Percentiles rank a stretch among this genome's conserved stretches.
Conservation (phyloP, 2,888 invertebrate genomes). For the Ommatoiulus sabulosus region DNA sequence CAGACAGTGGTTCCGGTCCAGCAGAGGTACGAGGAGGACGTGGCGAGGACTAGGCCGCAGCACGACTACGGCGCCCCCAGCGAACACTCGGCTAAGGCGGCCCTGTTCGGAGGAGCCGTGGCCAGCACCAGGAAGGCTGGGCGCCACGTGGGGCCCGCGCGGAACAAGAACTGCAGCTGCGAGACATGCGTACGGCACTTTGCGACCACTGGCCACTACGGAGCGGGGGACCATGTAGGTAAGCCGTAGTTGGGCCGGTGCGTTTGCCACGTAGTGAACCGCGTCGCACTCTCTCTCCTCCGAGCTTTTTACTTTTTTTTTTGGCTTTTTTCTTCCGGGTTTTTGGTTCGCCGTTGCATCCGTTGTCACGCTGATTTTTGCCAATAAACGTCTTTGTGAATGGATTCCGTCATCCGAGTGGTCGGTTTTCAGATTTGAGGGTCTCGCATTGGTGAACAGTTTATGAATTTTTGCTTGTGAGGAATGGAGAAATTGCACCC, state of each 20-base stretch:
- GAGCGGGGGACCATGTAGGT: slow-evolving; percentile 58
- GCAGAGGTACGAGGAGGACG: not conserved
- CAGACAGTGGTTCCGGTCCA: not conserved
- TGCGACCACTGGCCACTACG: slow-evolving; percentile 64
- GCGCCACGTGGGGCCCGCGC: slow-evolving; percentile 79
- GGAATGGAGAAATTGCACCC: too few relatives aligned
- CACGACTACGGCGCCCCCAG: not conserved
- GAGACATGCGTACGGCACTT: slow-evolving; percentile 75
- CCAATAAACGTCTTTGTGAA: not conserved
- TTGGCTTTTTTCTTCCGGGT: not conserved
- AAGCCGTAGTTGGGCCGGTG: slow-evolving; percentile 54
- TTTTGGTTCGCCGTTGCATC: not conserved
- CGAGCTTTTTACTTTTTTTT: not conserved
- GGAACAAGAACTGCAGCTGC: slow-evolving; percentile 78
- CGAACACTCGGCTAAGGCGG: slow-evolving; percentile 18
- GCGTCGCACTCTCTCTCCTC: not conserved
- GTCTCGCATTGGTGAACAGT: not conserved
- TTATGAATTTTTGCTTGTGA: not conserved
- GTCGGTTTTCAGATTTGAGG: not conserved
- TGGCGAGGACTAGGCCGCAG: not conserved
- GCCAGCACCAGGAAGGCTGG: slow-evolving; percentile 76
- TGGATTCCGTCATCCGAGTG: not conserved
- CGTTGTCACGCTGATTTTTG: slow-evolving; percentile 17
- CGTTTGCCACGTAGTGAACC: not conserved
- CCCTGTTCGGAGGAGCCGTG: not conserved